Percentiles rank a stretch among this genome's conserved stretches.
phyloP scores from a whole-genome alignment of 1,140 invertebrate genomes.

The Hermatobates lingyangjiaoensis region DNA sequence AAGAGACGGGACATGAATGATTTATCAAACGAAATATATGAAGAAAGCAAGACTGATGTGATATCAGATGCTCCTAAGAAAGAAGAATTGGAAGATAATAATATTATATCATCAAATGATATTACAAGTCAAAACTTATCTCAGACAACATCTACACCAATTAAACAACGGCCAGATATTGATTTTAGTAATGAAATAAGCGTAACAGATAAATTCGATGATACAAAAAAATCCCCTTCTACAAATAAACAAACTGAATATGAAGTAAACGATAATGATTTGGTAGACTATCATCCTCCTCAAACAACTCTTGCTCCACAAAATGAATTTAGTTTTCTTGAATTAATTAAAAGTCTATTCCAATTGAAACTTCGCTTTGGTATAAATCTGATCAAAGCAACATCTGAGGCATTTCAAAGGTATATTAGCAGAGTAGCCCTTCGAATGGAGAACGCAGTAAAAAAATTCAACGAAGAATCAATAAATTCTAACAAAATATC shows the following conservation, averaged over 20 bases:
- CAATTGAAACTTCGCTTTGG: slow-evolving; percentile 31
- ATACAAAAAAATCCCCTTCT: too few species aligned
- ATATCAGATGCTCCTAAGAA: too few species aligned
- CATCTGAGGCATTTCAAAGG: slow-evolving; percentile 29
- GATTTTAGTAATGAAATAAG: too few species aligned
- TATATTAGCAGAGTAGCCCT: slow-evolving; percentile 30
- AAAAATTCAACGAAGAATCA: slow-evolving; percentile 13
- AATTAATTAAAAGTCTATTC: slow-evolving; percentile 27
- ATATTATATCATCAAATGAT: too few species aligned
- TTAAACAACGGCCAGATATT: too few species aligned
- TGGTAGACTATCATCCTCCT: background rate
- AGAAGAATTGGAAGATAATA: too few species aligned
- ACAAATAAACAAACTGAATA: too few species aligned
- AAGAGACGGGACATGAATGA: slow-evolving; percentile 8
- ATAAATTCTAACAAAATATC: background rate
- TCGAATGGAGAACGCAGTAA: slow-evolving; percentile 23
- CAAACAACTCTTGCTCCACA: slow-evolving; percentile 11
- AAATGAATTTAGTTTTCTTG: slow-evolving; percentile 24
- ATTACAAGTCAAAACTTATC: too few species aligned
- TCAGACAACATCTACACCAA: too few species aligned
- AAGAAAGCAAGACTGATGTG: too few species aligned
- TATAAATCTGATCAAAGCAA: slow-evolving; percentile 28
- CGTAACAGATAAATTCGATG: too few species aligned
- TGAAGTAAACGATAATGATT: too few species aligned
- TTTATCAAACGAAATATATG: slow-evolving; percentile 12